phyloP scores from a whole-genome alignment of 2,888 invertebrate genomes.

The Ennomos quercinarius region DNA sequence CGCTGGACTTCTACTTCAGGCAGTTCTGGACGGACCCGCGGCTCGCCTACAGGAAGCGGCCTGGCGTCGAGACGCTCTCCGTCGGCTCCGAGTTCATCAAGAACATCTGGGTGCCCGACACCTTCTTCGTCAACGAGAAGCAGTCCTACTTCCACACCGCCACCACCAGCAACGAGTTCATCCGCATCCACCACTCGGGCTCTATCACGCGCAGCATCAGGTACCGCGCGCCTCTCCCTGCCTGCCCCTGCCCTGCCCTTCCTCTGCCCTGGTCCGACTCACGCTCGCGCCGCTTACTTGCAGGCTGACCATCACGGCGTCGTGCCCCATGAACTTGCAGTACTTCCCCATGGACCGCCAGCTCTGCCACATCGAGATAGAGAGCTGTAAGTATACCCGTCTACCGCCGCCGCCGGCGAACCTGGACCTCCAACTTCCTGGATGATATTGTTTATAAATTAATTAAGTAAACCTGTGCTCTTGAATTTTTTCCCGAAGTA shows the following conservation, averaged over 20 bases:
- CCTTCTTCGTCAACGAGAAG: constrained; percentile 99
- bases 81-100: constrained; percentile 97
- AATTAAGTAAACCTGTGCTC: neutral
- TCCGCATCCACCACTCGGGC: constrained; percentile 96
- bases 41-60: constrained; percentile 93
- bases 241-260: neutral
- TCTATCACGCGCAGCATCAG: constrained; percentile 96
- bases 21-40: constrained; percentile 98
- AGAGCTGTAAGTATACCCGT: constrained; percentile 94
- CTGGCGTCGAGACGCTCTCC: constrained; percentile 93
- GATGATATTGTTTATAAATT: no score
- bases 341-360: constrained; percentile 98
- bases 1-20: constrained; percentile 98
- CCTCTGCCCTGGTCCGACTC: neutral
- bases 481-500: constrained; percentile 5
- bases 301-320: constrained; percentile 96
- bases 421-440: neutral
- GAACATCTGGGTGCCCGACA: constrained; percentile 99
- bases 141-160: constrained; percentile 99
- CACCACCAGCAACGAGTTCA: constrained; percentile 99
- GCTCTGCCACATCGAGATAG: constrained; percentile 96
- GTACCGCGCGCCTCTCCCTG: constrained; percentile 81
- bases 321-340: constrained; percentile 97
- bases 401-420: neutral
- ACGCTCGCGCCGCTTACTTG: constrained; percentile 50